A percentile compares a stretch with the other conserved stretches of the same genome.
These are phyloP conservation scores for Lasioglossum figueresi DNA, from an alignment of 2,888 invertebrate genomes.

Conservation along the genomic window DNA sequence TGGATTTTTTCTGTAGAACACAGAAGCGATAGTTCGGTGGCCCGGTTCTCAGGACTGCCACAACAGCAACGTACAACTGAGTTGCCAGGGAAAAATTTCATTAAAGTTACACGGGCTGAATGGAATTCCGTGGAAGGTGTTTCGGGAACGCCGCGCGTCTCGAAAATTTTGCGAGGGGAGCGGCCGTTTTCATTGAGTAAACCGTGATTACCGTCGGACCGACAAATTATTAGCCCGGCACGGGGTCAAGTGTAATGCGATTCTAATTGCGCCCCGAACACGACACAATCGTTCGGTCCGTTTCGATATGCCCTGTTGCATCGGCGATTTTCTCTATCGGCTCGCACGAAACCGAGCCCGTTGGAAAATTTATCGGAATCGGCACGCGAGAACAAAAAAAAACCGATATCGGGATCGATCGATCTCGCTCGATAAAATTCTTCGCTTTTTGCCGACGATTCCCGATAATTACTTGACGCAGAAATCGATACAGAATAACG, in stretches of 20 bases:
- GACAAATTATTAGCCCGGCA: slow-evolving; percentile 58
- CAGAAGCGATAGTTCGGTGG: not conserved
- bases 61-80: not conserved
- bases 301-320: slow-evolving; percentile 42
- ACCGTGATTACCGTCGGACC: slow-evolving; percentile 49
- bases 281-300: slow-evolving; percentile 44
- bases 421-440: not conserved
- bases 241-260: slow-evolving; percentile 67
- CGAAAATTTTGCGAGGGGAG: slow-evolving; percentile 25
- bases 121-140: slow-evolving; percentile 9
- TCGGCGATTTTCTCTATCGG: slow-evolving; percentile 29
- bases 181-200: slow-evolving; percentile 39
- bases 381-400: not conserved
- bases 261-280: slow-evolving; percentile 62
- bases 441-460: not conserved
- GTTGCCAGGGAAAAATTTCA: slow-evolving; percentile 4
- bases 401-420: not conserved
- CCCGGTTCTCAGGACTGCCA: not conserved
- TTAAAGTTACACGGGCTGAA: slow-evolving; percentile 29
- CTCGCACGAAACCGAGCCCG: slow-evolving; percentile 7
- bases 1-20: not conserved
- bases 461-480: not conserved
- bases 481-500: slow-evolving; percentile 1
- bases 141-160: slow-evolving; percentile 1
- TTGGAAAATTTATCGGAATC: slow-evolving; percentile 21